These are phyloP conservation scores for Sycobia sp. DNA, from an alignment of 1,140 invertebrate species.

Conservation along the genomic window DNA sequence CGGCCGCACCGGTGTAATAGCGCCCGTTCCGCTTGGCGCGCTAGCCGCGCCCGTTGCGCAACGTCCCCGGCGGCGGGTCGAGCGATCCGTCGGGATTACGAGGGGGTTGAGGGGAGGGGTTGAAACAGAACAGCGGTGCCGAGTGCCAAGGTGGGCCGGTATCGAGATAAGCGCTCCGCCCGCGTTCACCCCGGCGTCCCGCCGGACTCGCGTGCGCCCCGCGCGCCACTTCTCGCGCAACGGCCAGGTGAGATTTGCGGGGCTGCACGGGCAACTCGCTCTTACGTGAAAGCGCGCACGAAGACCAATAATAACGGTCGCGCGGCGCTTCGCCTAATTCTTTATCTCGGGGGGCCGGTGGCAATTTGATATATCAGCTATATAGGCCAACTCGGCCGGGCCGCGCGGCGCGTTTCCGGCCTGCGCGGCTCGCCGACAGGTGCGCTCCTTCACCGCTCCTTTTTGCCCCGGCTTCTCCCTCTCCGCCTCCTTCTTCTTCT, in stretches of 20 bases:
- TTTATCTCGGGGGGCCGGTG: conserved; percentile 12
- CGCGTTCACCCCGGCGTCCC: background rate
- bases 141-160: conserved; percentile 7
- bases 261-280: background rate
- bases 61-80: background rate
- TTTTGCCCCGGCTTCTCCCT: background rate
- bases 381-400: background rate
- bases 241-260: conserved; percentile 25
- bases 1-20: background rate
- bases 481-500: background rate
- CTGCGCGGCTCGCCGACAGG: background rate
- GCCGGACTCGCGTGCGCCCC: background rate
- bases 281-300: conserved; percentile 23
- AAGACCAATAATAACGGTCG: conserved; percentile 31
- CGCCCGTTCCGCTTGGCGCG: background rate
- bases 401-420: too few relatives aligned
- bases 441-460: background rate
- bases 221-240: background rate
- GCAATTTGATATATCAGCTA: conserved; percentile 27
- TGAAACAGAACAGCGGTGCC: too few relatives aligned
- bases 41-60: background rate
- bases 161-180: background rate
- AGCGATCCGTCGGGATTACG: conserved; percentile 21
- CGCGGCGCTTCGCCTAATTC: conserved; percentile 10
- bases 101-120: too few relatives aligned